Conservation (phyloP, 2,888 invertebrate species). For the Pandemis cinnamomeana region DNA sequence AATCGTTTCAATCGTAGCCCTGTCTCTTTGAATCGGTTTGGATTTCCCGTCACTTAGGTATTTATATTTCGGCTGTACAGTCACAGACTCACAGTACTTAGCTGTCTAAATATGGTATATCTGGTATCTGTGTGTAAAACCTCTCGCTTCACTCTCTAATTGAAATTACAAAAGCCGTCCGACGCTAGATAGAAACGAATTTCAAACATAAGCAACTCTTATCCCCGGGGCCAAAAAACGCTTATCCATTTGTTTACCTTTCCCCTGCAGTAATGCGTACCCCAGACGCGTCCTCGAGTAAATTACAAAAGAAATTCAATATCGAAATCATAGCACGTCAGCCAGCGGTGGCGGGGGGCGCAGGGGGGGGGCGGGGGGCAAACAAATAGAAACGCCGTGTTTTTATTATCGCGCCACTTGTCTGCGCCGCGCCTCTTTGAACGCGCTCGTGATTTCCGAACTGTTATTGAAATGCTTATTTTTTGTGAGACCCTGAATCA, state of each 20-base stretch:
- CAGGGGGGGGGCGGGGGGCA: not conserved
- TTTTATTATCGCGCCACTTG: slow-evolving; percentile 33
- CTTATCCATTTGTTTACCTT: slow-evolving; percentile 20
- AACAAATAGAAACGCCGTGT: slow-evolving; percentile 17
- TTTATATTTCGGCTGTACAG: no score
- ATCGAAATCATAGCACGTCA: slow-evolving; percentile 37
- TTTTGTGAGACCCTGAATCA: not conserved
- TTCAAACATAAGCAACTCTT: not conserved
- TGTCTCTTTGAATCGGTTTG: no score
- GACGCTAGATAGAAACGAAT: not conserved
- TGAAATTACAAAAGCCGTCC: not conserved
- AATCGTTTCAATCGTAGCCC: no score
- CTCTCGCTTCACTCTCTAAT: no score
- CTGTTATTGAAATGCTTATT: slow-evolving; percentile 33
- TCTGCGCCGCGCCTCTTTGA: not conserved
- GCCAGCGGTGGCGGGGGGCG: not conserved
- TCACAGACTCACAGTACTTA: no score
- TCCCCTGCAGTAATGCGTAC: not conserved
- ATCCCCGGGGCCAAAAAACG: slow-evolving; percentile 7
- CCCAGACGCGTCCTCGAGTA: slow-evolving; percentile 9
- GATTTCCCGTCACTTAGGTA: no score
- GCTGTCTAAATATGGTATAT: no score
- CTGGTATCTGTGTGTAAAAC: no score
- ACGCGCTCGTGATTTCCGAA: slow-evolving; percentile 11
- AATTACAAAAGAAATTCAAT: slow-evolving; percentile 34